Base-by-base conservation (phyloP, 2,113 vertebrate species). In the Dipodomys merriami region DNA sequence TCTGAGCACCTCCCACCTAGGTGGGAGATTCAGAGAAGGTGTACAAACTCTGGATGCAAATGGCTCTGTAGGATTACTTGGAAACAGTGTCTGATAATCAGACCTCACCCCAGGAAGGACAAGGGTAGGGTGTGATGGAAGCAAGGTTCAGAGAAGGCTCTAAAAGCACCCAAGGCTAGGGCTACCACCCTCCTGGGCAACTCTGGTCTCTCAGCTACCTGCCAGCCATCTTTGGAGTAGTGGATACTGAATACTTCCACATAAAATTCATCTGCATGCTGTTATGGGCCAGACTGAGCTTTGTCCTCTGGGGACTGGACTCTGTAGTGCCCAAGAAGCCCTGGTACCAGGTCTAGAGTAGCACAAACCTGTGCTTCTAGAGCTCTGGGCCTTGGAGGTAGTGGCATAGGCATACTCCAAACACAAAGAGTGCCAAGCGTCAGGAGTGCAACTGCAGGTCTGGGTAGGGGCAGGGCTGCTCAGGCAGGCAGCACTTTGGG, bases 111-210 rank as follows among this genome's bases (percentile, higher is more conserved):
- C 18, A 10, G 4, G 15, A 57, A 57, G 53, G 16, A 13, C 62
- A 25, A 57, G 25, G 4, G 23, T 1, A 9, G 3, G 19, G 29
- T 27, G 67, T 49, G 2, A 60, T 15, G 16, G 30, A 19, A 20
- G 25, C 0, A n/a, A 94, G 33, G n/a, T 7, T 35, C 8, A 3
- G 22, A 0, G 1, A 80, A 3, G 30, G 22, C 2, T 49, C 44
- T n/a, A 12, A 4, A 11, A 64, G n/a, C 39, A 29, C 53, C 53
- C 1, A 27, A 0, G 1, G 7, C 64, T 23, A 20, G 84, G 23
- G 81, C 29, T 39, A 1, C 16, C 8, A 7, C 20, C 39, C 8
- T 64, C 72, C 22, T 23, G 6, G 11, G 46, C 33, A 71, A 19
- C 22, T 39, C 80, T 33, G 10, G 67, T 9, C 19, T 16, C 64